phyloP scores from a whole-genome alignment of 2,113 vertebrate genomes.

The Illadopsis cleaveri region DNA sequence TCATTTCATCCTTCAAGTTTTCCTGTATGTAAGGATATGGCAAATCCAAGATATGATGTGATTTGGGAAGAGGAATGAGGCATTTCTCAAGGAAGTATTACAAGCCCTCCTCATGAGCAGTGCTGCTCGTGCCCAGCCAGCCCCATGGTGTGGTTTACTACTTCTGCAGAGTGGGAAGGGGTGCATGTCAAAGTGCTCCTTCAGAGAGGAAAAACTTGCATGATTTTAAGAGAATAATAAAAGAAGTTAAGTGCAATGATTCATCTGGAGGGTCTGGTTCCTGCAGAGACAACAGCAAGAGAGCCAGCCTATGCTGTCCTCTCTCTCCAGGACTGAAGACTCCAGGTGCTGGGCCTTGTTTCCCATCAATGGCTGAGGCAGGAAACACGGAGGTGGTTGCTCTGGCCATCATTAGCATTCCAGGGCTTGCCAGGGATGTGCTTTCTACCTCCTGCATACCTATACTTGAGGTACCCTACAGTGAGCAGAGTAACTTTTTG shows the following conservation, averaged over 20 bases:
- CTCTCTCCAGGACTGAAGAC: neutral
- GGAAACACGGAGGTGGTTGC: neutral
- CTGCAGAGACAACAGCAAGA: neutral
- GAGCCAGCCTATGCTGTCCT: neutral
- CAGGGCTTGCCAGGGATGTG: neutral
- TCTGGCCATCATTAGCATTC: neutral
- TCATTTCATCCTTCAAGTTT: rapidly evolving
- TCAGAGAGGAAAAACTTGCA: neutral
- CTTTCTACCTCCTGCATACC: neutral
- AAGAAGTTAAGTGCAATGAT: neutral
- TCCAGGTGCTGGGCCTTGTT: no score
- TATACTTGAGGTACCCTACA: neutral
- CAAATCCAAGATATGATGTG: neutral
- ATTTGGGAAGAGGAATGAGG: neutral
- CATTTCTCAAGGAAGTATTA: neutral
- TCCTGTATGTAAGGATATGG: rapidly evolving
- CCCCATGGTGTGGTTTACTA: rapidly evolving
- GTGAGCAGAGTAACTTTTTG: neutral
- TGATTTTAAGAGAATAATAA: neutral
- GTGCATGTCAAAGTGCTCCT: neutral
- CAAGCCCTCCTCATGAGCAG: neutral
- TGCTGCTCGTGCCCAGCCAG: neutral
- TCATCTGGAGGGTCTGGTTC: neutral
- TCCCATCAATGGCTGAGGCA: neutral
- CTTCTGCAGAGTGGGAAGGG: neutral